Evolutionary conservation across 2,113 vertebrate genomes (phyloP).

Genomic region (Mus spicilegus): DNA sequence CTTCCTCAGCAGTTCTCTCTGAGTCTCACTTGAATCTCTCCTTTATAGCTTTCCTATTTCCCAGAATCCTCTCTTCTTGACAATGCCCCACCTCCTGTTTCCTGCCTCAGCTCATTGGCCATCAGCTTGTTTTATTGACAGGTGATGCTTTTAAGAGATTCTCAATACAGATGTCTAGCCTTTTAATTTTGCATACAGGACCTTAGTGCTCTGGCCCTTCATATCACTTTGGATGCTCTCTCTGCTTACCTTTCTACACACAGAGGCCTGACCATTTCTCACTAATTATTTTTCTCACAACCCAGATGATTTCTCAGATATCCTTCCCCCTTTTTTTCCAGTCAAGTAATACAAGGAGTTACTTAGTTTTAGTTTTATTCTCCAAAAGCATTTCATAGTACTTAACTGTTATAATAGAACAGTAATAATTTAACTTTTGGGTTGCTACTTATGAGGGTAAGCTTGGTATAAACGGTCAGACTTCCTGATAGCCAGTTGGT

Average conservation of each 20-base stretch:
- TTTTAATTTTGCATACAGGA: too few relatives aligned
- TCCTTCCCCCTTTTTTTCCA: neutral
- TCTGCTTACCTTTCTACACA: neutral
- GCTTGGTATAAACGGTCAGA: slow-evolving; percentile 38
- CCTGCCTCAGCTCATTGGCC: too few relatives aligned
- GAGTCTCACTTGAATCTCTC: too few relatives aligned
- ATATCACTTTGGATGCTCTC: neutral
- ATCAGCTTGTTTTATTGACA: too few relatives aligned
- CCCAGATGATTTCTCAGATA: neutral
- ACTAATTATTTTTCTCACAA: neutral
- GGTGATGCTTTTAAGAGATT: too few relatives aligned
- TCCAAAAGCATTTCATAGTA: neutral
- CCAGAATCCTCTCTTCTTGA: too few relatives aligned
- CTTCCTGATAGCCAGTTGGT: neutral
- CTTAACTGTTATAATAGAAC: neutral
- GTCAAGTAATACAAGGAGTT: slow-evolving; percentile 21
- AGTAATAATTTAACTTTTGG: neutral
- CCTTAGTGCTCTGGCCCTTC: neutral
- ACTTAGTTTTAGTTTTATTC: slow-evolving; percentile 2
- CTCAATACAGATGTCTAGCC: too few relatives aligned
- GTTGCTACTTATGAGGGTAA: neutral
- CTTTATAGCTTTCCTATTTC: too few relatives aligned
- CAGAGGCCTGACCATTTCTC: neutral
- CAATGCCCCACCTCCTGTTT: too few relatives aligned
- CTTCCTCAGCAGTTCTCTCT: too few relatives aligned